Evolutionary conservation across 2,888 invertebrate genomes (phyloP).

Genomic region (Limnephilus lunatus): DNA sequence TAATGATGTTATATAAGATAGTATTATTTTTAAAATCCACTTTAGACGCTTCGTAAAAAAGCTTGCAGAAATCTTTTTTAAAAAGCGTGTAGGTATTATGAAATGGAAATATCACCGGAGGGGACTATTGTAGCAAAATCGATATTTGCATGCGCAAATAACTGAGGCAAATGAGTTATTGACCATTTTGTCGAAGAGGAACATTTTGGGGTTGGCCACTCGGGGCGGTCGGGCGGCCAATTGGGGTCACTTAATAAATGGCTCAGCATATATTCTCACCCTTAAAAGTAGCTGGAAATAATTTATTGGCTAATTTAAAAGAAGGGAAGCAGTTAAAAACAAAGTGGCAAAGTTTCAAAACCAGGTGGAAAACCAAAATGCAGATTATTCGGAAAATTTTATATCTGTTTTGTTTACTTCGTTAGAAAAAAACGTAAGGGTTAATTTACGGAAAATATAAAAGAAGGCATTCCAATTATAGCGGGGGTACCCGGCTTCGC

Average conservation of each 20-base stretch:
- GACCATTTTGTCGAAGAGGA: background rate
- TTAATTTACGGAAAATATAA: background rate
- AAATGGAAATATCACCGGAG: background rate
- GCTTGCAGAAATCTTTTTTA: background rate
- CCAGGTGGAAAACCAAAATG: background rate
- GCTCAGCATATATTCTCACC: background rate
- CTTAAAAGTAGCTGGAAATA: background rate
- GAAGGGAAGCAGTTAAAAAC: background rate
- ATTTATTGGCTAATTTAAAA: constrained; percentile 13
- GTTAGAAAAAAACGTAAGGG: background rate
- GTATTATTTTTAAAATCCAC: no score
- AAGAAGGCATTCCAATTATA: no score
- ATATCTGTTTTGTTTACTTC: background rate
- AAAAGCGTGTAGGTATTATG: background rate
- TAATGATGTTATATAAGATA: no score
- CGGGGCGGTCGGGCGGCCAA: background rate
- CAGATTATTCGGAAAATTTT: background rate
- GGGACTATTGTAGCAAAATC: background rate
- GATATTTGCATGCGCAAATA: background rate
- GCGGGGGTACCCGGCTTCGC: no score
- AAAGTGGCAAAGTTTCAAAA: background rate
- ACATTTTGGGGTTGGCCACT: background rate
- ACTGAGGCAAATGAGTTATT: background rate
- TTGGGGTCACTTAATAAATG: constrained; percentile 7
- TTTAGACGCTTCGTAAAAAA: no score